Conservation (phyloP, 2,113 vertebrate species). For the Microtus ochrogaster region DNA sequence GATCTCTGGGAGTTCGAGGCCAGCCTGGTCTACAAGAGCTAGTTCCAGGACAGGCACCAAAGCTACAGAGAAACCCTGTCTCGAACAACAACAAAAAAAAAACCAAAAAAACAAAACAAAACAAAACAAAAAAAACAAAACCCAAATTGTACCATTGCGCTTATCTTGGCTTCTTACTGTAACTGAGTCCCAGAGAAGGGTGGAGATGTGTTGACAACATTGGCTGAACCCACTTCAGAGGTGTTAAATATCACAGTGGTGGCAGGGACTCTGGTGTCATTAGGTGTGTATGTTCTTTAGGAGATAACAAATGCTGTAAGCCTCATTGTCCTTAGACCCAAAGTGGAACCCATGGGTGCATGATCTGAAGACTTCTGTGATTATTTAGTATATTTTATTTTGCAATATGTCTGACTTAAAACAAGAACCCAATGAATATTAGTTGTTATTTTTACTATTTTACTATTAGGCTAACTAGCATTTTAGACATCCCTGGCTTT, state of each 20-base stretch:
- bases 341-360: neutral
- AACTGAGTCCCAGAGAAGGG: neutral
- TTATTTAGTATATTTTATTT: neutral
- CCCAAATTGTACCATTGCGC: neutral
- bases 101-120: no score
- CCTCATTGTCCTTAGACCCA: neutral
- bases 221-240: neutral
- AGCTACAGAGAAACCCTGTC: no score
- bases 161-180: neutral
- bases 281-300: neutral
- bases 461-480: neutral
- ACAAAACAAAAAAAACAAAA: no score
- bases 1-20: no score
- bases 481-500: neutral
- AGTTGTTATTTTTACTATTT: neutral
- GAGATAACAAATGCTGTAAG: neutral
- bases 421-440: neutral
- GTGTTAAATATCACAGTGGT: neutral
- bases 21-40: no score
- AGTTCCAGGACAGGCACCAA: no score
- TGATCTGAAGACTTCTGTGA: neutral
- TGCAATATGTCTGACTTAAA: neutral
- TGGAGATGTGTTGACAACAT: neutral
- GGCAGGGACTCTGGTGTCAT: neutral
- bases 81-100: no score